phyloP scores from a whole-genome alignment of 2,113 vertebrate genomes.

The Vulpes ferrilata region DNA sequence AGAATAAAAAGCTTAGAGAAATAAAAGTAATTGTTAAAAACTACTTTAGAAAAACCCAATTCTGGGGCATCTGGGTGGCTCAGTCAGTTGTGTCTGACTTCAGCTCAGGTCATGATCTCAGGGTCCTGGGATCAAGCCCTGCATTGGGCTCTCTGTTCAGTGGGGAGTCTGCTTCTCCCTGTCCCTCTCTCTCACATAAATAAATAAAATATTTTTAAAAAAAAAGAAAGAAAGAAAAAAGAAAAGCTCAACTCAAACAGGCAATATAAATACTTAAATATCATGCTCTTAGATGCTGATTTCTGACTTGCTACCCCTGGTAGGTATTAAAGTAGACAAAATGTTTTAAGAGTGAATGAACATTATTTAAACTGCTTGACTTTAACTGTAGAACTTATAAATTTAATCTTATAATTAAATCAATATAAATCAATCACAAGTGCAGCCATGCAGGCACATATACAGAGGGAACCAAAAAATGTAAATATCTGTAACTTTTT shows the following conservation, averaged over 20 bases:
- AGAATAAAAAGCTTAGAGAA: neutral
- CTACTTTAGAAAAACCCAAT: neutral
- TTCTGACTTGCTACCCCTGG: neutral
- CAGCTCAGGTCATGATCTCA: too few relatives aligned
- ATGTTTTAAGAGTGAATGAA: neutral
- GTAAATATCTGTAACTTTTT: neutral
- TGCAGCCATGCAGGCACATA: neutral
- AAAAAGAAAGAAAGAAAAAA: too few relatives aligned
- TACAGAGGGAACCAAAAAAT: neutral
- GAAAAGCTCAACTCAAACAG: neutral
- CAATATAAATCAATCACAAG: neutral
- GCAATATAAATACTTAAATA: slow-evolving; percentile 51
- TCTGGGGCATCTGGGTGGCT: too few relatives aligned
- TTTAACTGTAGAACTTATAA: neutral
- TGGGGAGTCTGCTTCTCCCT: too few relatives aligned
- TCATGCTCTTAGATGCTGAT: neutral
- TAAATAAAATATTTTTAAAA: too few relatives aligned
- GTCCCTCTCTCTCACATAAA: too few relatives aligned
- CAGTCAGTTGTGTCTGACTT: too few relatives aligned
- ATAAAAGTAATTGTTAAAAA: neutral
- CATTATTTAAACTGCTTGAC: slow-evolving; percentile 3
- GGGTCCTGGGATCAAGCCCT: too few relatives aligned
- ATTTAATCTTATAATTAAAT: slow-evolving; percentile 17
- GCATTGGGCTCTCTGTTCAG: too few relatives aligned
- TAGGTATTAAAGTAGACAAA: slow-evolving; percentile 11